A percentile compares a stretch with the other conserved stretches of the same genome.
Conservation (phyloP, 2,888 invertebrate species). For the Dolichomitus sp. region DNA sequence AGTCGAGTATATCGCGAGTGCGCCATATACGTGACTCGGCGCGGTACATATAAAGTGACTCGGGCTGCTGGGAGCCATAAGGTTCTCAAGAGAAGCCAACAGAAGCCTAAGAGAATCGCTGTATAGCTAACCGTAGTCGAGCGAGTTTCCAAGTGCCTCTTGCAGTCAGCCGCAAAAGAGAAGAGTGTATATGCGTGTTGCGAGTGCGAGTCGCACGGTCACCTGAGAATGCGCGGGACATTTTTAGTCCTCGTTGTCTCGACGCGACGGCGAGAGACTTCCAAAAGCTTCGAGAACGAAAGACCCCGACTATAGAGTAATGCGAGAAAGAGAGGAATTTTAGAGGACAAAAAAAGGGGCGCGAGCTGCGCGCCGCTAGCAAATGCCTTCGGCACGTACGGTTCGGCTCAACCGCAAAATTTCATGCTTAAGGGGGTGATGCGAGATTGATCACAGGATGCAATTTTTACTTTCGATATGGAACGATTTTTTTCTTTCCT, state of each 20-base stretch:
- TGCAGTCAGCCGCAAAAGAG: neutral
- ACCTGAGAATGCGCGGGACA: slow-evolving; percentile 58
- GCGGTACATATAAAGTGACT: slow-evolving; percentile 57
- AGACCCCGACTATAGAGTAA: slow-evolving; percentile 13
- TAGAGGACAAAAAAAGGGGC: slow-evolving; percentile 39
- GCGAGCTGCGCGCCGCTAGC: slow-evolving; percentile 24
- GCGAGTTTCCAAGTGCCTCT: neutral
- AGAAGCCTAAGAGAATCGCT: slow-evolving; percentile 24
- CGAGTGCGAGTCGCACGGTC: slow-evolving; percentile 44
- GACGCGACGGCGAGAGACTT: slow-evolving; percentile 51
- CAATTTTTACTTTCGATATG: slow-evolving; percentile 9
- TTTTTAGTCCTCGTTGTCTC: slow-evolving; percentile 54
- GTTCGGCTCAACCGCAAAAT: slow-evolving; percentile 38
- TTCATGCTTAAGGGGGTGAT: slow-evolving; percentile 58
- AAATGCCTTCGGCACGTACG: slow-evolving; percentile 54
- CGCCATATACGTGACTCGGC: slow-evolving; percentile 63
- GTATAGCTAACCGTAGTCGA: slow-evolving; percentile 6
- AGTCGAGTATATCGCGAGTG: slow-evolving; percentile 62
- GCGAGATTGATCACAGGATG: slow-evolving; percentile 49
- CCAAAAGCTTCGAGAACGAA: slow-evolving; percentile 50
- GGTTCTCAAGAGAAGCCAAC: slow-evolving; percentile 36
- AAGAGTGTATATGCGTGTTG: slow-evolving; percentile 8
- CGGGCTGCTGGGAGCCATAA: slow-evolving; percentile 39
- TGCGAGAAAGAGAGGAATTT: slow-evolving; percentile 42
- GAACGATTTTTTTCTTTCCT: slow-evolving; percentile 41